Percentiles rank a stretch among this genome's conserved stretches.
These are phyloP conservation scores for Ypsolopha sequella DNA, from an alignment of 2,888 invertebrate species.

Conservation along the genomic window DNA sequence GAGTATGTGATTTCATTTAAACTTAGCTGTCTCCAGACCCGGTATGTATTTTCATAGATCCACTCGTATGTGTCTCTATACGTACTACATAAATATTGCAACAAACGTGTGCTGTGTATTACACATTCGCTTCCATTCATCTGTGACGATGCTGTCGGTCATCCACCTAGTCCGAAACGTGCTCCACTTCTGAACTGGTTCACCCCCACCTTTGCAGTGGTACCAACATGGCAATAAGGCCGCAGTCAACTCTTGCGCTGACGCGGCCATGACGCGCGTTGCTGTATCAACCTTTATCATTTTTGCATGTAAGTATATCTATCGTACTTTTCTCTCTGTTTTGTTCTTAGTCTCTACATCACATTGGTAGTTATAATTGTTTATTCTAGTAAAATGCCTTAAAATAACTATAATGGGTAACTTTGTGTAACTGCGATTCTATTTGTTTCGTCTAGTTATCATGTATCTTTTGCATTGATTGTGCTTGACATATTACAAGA, in stretches of 20 bases:
- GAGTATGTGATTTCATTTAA: no score
- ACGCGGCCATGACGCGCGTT: background rate
- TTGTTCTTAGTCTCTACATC: no score
- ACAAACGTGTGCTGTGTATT: no score
- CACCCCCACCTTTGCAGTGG: background rate
- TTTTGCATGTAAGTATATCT: background rate
- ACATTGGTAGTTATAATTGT: background rate
- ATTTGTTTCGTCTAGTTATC: no score
- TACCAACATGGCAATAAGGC: background rate
- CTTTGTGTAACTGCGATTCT: background rate
- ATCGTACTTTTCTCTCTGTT: no score
- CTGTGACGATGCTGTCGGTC: background rate
- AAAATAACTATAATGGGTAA: background rate
- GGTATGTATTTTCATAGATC: no score
- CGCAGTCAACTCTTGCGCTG: background rate
- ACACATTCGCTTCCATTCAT: no score
- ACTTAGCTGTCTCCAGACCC: no score
- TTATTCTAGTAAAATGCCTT: background rate
- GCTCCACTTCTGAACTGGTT: background rate
- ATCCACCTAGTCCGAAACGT: background rate
- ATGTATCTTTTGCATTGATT: no score
- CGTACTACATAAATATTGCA: no score
- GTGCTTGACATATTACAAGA: no score
- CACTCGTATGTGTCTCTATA: no score
- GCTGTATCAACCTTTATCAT: background rate